A percentile compares a stretch with the other conserved stretches of the same genome.
These are phyloP conservation scores for Bambusicola thoracicus DNA, from an alignment of 2,113 vertebrate species.

Conservation along the genomic window DNA sequence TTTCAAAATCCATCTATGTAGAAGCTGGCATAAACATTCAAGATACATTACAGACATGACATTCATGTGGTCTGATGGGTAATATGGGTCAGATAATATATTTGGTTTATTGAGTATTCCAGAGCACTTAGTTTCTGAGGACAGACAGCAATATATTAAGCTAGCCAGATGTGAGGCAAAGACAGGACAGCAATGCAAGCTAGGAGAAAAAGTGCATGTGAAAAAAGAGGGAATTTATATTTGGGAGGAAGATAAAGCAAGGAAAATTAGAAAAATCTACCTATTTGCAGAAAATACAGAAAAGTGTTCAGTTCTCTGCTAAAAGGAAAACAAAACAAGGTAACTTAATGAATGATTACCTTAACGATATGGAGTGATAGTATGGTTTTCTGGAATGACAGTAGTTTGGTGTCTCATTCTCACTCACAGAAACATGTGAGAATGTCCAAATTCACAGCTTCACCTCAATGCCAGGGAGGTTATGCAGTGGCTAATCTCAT, in stretches of 20 bases:
- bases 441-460: not conserved
- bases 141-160: slow-evolving; percentile 22
- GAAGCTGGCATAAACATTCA: not conserved
- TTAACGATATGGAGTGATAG: not conserved
- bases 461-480: no score
- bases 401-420: not conserved
- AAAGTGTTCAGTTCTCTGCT: not conserved
- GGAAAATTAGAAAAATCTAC: not conserved
- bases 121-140: slow-evolving; percentile 14
- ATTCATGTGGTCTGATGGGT: not conserved
- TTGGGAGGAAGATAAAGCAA: not conserved
- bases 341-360: not conserved
- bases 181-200: slow-evolving; percentile 22
- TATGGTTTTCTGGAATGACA: not conserved
- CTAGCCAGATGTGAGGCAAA: slow-evolving; percentile 1
- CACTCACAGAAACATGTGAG: not conserved
- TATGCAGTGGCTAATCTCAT: no score
- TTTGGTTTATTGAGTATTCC: slow-evolving; percentile 44
- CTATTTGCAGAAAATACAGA: not conserved
- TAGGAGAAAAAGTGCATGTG: not conserved
- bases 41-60: not conserved
- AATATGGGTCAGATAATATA: slow-evolving; percentile 11
- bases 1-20: slow-evolving; percentile 21
- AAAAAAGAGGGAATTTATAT: slow-evolving; percentile 1
- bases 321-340: not conserved